phyloP scores from a whole-genome alignment of 2,113 vertebrate species.

The Anser cygnoides region DNA sequence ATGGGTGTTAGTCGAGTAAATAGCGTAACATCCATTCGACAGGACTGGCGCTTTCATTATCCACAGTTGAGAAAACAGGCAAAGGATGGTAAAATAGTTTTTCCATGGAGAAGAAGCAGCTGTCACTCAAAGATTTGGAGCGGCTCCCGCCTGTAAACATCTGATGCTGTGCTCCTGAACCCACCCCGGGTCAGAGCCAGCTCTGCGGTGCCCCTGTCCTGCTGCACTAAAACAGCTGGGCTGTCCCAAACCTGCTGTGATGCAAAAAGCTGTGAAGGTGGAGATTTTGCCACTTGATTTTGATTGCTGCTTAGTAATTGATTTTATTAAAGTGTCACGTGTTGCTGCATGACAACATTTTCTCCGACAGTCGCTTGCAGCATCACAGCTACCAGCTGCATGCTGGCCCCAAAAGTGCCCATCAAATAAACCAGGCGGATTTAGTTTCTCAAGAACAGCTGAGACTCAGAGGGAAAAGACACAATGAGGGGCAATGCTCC shows the following conservation, averaged over 20 bases:
- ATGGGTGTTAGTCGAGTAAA: background rate
- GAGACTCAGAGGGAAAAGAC: background rate
- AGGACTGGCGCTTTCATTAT: background rate
- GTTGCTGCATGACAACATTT: background rate
- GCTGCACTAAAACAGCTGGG: no score
- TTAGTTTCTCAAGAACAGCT: background rate
- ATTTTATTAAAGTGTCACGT: background rate
- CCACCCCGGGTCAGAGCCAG: background rate
- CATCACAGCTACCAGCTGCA: no score
- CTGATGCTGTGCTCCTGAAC: background rate
- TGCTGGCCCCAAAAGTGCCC: background rate
- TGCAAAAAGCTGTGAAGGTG: background rate
- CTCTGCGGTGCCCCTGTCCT: fast-evolving
- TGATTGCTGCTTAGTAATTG: background rate
- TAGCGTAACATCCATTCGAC: background rate
- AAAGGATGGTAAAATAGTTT: background rate
- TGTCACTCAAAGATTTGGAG: background rate
- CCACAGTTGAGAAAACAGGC: background rate
- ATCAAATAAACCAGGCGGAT: background rate
- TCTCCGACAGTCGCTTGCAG: background rate
- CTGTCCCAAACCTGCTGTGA: background rate
- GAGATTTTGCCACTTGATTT: background rate
- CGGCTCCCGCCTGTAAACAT: background rate
- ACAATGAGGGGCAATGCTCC: background rate
- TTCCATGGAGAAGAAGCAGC: background rate